phyloP scores from a whole-genome alignment of 30 jellyfish, hydroid and myxozoan genomes.

The Hydractinia symbiolongicarpus region DNA sequence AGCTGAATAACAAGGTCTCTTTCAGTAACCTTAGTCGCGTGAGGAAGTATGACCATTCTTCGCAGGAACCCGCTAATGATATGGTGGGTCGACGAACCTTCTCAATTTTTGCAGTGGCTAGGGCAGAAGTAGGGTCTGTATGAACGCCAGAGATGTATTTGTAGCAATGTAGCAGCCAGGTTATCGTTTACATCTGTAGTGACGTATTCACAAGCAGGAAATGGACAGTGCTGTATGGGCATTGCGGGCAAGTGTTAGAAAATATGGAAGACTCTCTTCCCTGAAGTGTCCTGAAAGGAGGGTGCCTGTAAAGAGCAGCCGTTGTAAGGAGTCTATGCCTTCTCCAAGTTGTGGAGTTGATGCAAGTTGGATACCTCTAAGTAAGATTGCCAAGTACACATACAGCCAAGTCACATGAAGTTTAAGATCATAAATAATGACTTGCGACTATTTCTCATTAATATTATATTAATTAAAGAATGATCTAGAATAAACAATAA shows the following conservation, averaged over 20 bases:
- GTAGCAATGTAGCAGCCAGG: conserved; percentile 13
- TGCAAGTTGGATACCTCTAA: too few relatives aligned
- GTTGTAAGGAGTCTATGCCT: too few relatives aligned
- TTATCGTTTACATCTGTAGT: neutral
- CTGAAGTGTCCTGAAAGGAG: too few relatives aligned
- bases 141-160: conserved; percentile 10
- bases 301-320: too few relatives aligned
- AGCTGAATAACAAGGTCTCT: conserved; percentile 16
- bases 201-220: conserved; percentile 8
- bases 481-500: too few relatives aligned
- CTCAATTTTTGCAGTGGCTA: neutral
- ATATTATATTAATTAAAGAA: too few relatives aligned
- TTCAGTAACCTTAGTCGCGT: conserved; percentile 8
- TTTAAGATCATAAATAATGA: too few relatives aligned
- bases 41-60: conserved; percentile 2
- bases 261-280: too few relatives aligned
- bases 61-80: neutral
- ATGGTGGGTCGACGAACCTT: conserved; percentile 1
- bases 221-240: conserved; percentile 9
- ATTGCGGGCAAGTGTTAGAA: neutral
- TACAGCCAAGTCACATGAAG: too few relatives aligned
- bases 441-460: too few relatives aligned
- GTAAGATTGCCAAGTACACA: too few relatives aligned
- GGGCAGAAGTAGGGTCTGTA: conserved; percentile 3
- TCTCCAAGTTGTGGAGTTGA: too few relatives aligned